A percentile compares a stretch with the other conserved stretches of the same genome.
Conservation (phyloP, 2,797 vertebrate genomes). For the Sternotherus odoratus region DNA sequence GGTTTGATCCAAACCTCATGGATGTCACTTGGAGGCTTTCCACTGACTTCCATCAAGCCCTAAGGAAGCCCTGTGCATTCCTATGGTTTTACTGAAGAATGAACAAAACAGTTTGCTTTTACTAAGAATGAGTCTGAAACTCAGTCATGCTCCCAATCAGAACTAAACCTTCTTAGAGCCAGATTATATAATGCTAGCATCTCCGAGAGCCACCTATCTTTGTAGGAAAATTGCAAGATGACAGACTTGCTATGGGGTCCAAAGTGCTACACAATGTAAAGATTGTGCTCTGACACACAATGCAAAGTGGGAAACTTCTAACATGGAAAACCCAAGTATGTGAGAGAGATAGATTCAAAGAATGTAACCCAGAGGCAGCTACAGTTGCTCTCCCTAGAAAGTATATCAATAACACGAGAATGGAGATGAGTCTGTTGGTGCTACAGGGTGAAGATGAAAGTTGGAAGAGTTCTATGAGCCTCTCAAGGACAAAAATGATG, state of each 20-base stretch:
- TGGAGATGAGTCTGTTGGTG: neutral
- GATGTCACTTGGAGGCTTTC: slow-evolving; percentile 6
- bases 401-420: neutral
- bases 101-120: neutral
- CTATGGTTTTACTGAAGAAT: neutral
- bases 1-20: neutral
- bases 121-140: neutral
- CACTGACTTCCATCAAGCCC: slow-evolving; percentile 22
- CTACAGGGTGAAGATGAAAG: neutral
- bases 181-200: neutral
- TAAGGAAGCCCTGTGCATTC: neutral
- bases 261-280: neutral
- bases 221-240: neutral
- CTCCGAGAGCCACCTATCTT: neutral
- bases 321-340: neutral
- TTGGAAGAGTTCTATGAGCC: neutral
- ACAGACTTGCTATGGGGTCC: neutral
- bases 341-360: slow-evolving; percentile 14
- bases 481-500: neutral
- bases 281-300: neutral
- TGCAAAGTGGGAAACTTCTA: neutral
- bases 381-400: neutral
- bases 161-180: neutral
- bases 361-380: neutral
- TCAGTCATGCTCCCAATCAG: neutral